Base-by-base conservation (phyloP, 2,113 vertebrate species). In the Amblyornis subalaris region DNA sequence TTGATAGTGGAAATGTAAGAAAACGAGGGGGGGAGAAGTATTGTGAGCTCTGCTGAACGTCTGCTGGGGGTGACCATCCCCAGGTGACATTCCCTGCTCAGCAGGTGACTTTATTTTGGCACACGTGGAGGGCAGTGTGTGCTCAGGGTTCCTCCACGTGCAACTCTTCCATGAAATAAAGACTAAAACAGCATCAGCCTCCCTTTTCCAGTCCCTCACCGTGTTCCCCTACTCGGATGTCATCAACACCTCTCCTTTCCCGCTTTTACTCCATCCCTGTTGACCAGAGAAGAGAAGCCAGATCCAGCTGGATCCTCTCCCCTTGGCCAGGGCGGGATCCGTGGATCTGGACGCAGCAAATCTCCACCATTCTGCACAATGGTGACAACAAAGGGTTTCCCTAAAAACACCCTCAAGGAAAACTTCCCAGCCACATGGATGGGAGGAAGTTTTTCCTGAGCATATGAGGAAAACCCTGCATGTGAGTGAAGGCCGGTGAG, bases 31-130 rank as follows among this genome's bases (percentile, higher is more conserved):
- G 24, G 21, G 0, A 21, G 40, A 65, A n/a, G 36, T 51, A 24
- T 18, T 80, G 65, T 55, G 79, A 82, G 18, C 58, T 66, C 33
- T 81, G 64, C 60, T 74, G 90, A 64, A 93, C 51, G n/a, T 57
- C 44, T 54, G 21, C 14, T 86, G 70, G 48, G n/a, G 1, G 3
- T 67, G 62, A 45, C 25, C 51, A 58, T 14, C 36, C 21, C 35
- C 7, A 70, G 21, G 28, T 20, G 38, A 7, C 14, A 11, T 81
- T 75, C 61, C 47, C 69, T 84, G 29, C 48, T 90, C 74, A 60
- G 73, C 33, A 29, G 31, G 10, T 12, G 55, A 64, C 93, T 95
- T 95, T 93, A 90, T 94, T 95, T 97, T 95, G 94, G 93, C 70
- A 91, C 45, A 18, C 11, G 9, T 72, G 85, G 51, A 79, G 29